Evolutionary conservation across 2,797 vertebrate species (phyloP).

Genomic region (Pipistrellus nathusii): DNA sequence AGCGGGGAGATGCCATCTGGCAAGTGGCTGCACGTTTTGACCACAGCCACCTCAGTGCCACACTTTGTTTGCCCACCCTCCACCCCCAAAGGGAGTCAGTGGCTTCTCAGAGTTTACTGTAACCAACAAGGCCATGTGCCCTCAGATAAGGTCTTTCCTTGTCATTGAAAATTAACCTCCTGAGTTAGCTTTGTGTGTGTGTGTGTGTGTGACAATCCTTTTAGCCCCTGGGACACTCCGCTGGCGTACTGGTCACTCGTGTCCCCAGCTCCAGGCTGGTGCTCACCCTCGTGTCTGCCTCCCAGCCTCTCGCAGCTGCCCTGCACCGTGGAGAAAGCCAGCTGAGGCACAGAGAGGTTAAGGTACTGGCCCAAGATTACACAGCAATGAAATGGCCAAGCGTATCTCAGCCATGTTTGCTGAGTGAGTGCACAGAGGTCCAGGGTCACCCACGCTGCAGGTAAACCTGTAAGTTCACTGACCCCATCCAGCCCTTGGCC

Average conservation of each 20-base stretch:
- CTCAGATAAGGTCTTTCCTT: not conserved
- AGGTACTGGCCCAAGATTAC: not conserved
- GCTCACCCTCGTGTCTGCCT: not conserved
- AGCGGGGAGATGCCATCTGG: not conserved
- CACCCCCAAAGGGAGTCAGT: not conserved
- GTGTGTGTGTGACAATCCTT: not conserved
- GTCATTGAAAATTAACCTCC: not conserved
- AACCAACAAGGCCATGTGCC: not conserved
- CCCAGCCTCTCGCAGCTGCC: not conserved
- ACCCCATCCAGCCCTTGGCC: not conserved
- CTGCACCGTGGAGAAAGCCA: not conserved
- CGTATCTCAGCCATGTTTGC: not conserved
- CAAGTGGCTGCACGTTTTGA: not conserved
- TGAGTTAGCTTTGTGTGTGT: not conserved
- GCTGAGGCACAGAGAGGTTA: not conserved
- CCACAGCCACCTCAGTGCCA: rapidly evolving
- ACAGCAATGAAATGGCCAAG: not conserved
- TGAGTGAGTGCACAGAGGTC: not conserved
- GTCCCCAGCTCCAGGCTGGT: not conserved
- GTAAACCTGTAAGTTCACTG: not conserved
- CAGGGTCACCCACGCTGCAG: not conserved
- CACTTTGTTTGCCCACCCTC: not conserved
- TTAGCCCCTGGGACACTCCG: not conserved
- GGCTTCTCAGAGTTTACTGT: not conserved
- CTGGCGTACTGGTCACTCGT: not conserved